Evolutionary conservation across 2,113 vertebrate species (phyloP).

Genomic region (Odobenus rosmarus): DNA sequence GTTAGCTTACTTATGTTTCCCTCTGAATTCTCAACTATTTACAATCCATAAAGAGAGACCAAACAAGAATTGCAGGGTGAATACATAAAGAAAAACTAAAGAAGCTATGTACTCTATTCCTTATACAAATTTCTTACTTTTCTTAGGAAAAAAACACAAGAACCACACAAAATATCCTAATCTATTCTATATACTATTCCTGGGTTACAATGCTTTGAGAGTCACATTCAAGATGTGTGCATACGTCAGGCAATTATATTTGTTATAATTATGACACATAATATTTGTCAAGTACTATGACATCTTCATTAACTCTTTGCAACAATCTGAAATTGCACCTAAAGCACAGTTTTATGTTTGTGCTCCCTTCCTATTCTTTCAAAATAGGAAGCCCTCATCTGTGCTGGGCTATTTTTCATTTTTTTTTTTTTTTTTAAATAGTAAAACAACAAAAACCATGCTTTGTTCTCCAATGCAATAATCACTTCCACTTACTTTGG

Average conservation of each 20-base stretch:
- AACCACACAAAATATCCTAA: background rate
- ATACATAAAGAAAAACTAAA: background rate
- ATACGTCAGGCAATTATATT: background rate
- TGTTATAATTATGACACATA: background rate
- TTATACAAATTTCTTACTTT: background rate
- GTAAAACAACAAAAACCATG: background rate
- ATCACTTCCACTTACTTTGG: constrained; percentile 89
- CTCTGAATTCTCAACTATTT: constrained; percentile 2
- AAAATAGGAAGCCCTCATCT: background rate
- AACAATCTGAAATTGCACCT: background rate
- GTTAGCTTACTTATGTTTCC: background rate
- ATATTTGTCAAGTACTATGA: background rate
- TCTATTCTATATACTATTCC: background rate
- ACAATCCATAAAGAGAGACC: background rate
- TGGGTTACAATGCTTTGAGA: background rate
- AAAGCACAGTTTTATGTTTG: background rate
- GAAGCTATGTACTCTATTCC: background rate
- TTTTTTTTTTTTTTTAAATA: background rate
- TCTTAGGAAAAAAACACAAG: background rate
- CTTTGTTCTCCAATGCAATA: background rate
- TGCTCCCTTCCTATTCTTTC: background rate
- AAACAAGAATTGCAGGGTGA: background rate
- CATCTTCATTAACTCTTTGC: background rate
- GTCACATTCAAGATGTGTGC: background rate
- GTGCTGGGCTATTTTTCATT: background rate